These are phyloP conservation scores for Oithona nana DNA, from an alignment of 2,888 invertebrate species.

Conservation along the genomic window DNA sequence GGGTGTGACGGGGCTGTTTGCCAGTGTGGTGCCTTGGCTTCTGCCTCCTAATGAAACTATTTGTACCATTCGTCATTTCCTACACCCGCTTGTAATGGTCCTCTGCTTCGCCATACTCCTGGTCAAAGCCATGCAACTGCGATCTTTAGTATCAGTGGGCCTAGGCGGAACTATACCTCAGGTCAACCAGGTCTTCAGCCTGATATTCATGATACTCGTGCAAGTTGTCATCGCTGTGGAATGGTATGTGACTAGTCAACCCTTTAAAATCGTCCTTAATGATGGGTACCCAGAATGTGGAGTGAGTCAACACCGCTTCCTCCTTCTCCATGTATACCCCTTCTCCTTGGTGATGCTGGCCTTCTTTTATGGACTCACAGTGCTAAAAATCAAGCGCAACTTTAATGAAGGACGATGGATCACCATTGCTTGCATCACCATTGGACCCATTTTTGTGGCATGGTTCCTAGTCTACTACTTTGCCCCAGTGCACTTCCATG, in stretches of 20 bases:
- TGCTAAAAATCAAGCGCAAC: slow-evolving; percentile 25
- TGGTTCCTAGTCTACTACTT: slow-evolving; percentile 18
- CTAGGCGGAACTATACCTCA: slow-evolving; percentile 24
- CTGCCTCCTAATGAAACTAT: slow-evolving; percentile 24
- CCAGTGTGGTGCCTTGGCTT: slow-evolving; percentile 25
- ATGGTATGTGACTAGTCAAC: slow-evolving; percentile 23
- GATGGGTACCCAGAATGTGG: slow-evolving; percentile 1
- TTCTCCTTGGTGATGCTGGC: slow-evolving; percentile 23
- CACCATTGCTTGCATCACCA: slow-evolving; percentile 24
- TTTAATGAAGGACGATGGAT: slow-evolving; percentile 27
- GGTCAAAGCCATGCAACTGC: slow-evolving; percentile 28
- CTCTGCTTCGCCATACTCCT: slow-evolving; percentile 27
- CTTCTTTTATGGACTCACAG: slow-evolving; percentile 25
- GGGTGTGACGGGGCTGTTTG: slow-evolving; percentile 25
- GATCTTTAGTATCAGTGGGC: slow-evolving; percentile 27
- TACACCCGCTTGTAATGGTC: slow-evolving; percentile 25
- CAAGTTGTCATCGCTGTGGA: slow-evolving; percentile 25
- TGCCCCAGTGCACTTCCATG: slow-evolving; percentile 21
- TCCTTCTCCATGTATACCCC: slow-evolving; percentile 25
- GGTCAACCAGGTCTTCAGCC: slow-evolving; percentile 18
- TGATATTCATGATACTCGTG: slow-evolving; percentile 20
- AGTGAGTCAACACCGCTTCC: slow-evolving; percentile 20
- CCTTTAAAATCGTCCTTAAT: neutral
- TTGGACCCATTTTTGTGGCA: slow-evolving; percentile 17
- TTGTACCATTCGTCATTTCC: slow-evolving; percentile 25